These are phyloP conservation scores for Dolichomitus sp. DNA, from an alignment of 2,888 invertebrate genomes.

Conservation along the genomic window DNA sequence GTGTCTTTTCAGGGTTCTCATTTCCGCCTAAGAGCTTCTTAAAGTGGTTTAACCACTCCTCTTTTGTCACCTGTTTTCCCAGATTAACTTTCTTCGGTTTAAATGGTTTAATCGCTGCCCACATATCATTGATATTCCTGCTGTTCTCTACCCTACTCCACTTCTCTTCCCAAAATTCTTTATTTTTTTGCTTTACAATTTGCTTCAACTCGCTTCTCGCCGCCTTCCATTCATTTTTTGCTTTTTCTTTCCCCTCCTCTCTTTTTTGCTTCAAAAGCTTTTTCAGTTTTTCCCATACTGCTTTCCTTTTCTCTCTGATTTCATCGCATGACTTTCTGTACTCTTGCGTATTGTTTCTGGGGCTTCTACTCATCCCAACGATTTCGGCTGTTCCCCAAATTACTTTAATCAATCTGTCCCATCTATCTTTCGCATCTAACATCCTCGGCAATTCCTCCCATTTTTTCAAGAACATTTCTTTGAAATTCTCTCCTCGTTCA, in stretches of 20 bases:
- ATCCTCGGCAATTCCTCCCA: background rate
- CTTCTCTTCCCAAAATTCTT: constrained; percentile 10
- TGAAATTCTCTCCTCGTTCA: background rate
- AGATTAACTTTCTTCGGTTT: constrained; percentile 1
- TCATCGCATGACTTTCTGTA: background rate
- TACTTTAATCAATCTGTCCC: constrained; percentile 3
- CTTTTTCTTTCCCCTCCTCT: background rate
- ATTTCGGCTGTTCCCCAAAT: background rate
- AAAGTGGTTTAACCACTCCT: constrained; percentile 12
- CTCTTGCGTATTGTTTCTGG: background rate
- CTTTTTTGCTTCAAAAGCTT: background rate
- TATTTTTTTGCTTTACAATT: background rate
- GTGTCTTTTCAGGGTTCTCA: background rate
- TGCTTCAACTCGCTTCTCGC: constrained; percentile 10
- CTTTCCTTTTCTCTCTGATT: background rate
- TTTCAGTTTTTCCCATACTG: background rate
- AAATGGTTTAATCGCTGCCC: constrained; percentile 28
- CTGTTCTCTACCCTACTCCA: constrained; percentile 3
- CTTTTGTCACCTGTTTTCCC: constrained; percentile 7
- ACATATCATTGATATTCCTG: background rate
- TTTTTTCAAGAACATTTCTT: constrained; percentile 19
- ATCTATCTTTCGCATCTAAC: constrained; percentile 2
- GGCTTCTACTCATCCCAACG: background rate
- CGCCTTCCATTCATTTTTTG: background rate
- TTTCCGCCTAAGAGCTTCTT: background rate